These are phyloP conservation scores for Zoanthus solanderi DNA, from an alignment of 92 coral and sea anemone species.

Conservation along the genomic window DNA sequence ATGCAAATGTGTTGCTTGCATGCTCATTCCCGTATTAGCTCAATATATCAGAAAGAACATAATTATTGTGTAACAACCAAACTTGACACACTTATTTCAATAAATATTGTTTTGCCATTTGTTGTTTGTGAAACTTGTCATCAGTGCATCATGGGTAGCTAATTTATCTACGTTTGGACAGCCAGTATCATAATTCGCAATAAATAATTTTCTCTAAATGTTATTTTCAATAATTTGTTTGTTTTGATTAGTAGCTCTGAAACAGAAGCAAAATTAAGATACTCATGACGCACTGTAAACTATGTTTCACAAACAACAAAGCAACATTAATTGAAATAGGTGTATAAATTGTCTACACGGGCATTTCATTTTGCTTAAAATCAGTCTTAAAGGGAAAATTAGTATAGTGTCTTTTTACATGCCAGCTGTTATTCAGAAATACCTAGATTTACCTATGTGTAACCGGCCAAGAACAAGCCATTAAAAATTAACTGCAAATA, in stretches of 20 bases:
- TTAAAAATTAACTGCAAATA: too few species aligned
- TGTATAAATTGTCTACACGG: background rate
- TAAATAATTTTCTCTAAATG: background rate
- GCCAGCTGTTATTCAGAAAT: background rate
- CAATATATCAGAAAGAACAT: too few species aligned
- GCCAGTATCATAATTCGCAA: background rate
- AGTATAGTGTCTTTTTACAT: background rate
- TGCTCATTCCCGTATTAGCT: too few species aligned
- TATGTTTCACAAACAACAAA: background rate
- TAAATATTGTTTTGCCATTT: background rate
- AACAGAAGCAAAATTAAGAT: background rate
- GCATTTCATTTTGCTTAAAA: background rate
- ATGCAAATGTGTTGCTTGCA: too few species aligned
- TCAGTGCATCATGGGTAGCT: background rate
- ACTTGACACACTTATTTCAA: background rate
- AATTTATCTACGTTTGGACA: background rate
- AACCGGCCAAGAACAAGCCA: conserved; percentile 12
- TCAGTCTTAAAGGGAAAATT: background rate
- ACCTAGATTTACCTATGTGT: background rate
- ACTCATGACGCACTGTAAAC: background rate
- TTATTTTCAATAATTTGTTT: background rate
- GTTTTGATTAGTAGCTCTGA: background rate
- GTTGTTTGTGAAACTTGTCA: background rate
- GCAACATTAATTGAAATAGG: background rate
- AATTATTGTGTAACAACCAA: too few species aligned